These are phyloP conservation scores for Trachythela sp. DNA, from an alignment of 64 coral and sea anemone species.

Conservation along the genomic window DNA sequence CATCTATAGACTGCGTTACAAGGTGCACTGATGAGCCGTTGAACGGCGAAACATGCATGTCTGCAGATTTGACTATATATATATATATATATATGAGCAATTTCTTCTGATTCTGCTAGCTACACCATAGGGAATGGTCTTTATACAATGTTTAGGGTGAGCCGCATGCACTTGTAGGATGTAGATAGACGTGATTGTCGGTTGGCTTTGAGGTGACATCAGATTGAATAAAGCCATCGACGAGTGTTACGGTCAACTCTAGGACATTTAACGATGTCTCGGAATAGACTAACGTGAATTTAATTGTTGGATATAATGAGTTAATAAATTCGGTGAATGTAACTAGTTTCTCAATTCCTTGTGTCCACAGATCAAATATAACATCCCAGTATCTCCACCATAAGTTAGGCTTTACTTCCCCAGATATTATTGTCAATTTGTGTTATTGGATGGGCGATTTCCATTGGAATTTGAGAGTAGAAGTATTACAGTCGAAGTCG, in stretches of 20 bases:
- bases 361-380: conserved; percentile 41
- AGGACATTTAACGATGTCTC: neutral
- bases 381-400: conserved; percentile 55
- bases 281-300: conserved; percentile 1
- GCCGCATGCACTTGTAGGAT: neutral
- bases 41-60: no score
- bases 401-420: neutral
- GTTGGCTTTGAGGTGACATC: conserved; percentile 27
- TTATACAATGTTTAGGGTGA: conserved; percentile 41
- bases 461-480: conserved; percentile 24
- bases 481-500: no score
- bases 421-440: neutral
- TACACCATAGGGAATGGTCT: conserved; percentile 29
- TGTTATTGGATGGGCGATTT: no score
- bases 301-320: conserved; percentile 31
- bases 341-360: conserved; percentile 17
- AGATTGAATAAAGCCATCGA: conserved; percentile 22
- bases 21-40: no score
- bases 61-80: no score
- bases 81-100: neutral
- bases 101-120: neutral
- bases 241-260: conserved; percentile 35
- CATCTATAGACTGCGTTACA: no score
- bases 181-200: conserved; percentile 38
- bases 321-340: conserved; percentile 47